Evolutionary conservation across 1,140 invertebrate genomes (phyloP), one percentile per base, ranked within the genome.

Genomic region (Brevipalpus yothersi): DNA sequence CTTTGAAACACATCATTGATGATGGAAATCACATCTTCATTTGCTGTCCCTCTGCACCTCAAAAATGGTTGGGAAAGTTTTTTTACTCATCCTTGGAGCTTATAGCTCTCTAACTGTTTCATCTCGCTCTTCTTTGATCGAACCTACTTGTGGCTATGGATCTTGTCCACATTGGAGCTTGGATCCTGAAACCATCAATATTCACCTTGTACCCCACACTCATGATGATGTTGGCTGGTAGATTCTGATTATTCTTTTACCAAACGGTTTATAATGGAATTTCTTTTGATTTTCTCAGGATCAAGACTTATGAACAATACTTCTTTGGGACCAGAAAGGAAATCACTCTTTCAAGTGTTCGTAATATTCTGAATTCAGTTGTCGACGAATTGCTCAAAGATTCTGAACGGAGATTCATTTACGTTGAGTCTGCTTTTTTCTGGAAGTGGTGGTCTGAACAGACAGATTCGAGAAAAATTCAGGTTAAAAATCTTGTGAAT

Each of bases 291-390:
- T 13, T 45, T 54, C 76, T 17, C n/a, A 51, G 75, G 74, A 58
- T 75, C 15, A 73, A 73, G 63, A 76, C 75, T 4, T 71, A 74
- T 10, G 74, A 75, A 59, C 69, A 73, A 59, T 75, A 75, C 63
- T 75, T 66, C 58, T 63, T 59, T 53, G 62, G 62, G 2, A 11
- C 15, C 4, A 56, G 47, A 42, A 59, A 17, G 15, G 21, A 42
- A 17, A 42, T 58, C 17, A 53, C 56, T 40, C 65, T 68, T 58
- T 67, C 67, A 47, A 85, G 83, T 1, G 87, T 92, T 0, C 82
- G 87, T 68, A 91, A 90, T 66, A 94, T 94, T 61, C 68, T 95
- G 12, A 86, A 94, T 69, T 85, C 86, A 0, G 88, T 92, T 0
- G 72, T 94, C 7, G 74, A 79, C 21, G 81, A 84, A 59, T 72